phyloP scores from a whole-genome alignment of 2,113 vertebrate genomes.

The Agapornis roseicollis region DNA sequence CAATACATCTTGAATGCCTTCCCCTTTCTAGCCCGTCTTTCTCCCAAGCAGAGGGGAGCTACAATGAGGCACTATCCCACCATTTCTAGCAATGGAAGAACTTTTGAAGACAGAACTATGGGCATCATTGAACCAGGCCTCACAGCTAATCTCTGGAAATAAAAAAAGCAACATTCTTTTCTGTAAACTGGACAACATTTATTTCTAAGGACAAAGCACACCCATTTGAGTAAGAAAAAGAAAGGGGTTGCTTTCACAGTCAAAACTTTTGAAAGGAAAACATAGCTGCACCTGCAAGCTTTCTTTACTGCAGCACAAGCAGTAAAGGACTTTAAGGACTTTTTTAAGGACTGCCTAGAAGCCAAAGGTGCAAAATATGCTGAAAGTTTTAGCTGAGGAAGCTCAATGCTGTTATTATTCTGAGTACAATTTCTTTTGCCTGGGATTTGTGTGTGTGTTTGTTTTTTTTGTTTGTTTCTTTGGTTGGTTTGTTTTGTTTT shows the following conservation, averaged over 20 bases:
- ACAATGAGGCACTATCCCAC: not conserved
- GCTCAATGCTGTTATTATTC: not conserved
- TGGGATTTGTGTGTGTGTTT: not conserved
- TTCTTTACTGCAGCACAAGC: not conserved
- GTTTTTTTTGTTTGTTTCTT: too few relatives aligned
- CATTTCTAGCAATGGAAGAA: not conserved
- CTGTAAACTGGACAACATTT: conserved; percentile 47
- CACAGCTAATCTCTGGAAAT: conserved; percentile 17
- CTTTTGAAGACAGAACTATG: conserved; percentile 18
- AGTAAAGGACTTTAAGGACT: not conserved
- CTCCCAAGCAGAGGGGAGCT: not conserved
- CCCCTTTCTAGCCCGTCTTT: not conserved
- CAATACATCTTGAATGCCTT: not conserved
- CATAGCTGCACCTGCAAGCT: conserved; percentile 46
- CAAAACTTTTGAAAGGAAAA: conserved; percentile 22
- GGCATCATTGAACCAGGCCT: not conserved
- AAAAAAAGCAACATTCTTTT: not conserved
- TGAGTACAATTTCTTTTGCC: not conserved
- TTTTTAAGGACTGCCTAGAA: not conserved
- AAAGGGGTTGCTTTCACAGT: not conserved
- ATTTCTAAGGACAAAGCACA: conserved; percentile 50
- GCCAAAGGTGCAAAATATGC: not conserved
- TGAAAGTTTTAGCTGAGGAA: not conserved
- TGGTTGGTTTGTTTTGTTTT: too few relatives aligned
- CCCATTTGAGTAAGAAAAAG: not conserved